Conservation (phyloP, 2,113 vertebrate genomes). For the Oryzias melastigma region DNA sequence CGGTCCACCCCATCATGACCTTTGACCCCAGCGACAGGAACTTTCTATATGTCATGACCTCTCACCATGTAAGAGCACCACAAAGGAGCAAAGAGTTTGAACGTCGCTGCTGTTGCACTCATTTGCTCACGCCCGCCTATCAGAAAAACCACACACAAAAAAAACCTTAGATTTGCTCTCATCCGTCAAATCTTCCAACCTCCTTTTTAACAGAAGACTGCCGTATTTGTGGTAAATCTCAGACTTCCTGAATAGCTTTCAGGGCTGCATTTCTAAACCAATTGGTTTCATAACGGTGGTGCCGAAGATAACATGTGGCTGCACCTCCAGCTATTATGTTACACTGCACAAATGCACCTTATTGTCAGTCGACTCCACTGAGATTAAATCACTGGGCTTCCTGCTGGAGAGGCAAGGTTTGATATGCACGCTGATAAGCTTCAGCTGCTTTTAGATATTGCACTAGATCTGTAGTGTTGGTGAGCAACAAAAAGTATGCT, state of each 20-base stretch:
- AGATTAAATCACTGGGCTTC: conserved; percentile 14
- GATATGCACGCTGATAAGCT: conserved; percentile 5
- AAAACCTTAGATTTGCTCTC: conserved; percentile 16
- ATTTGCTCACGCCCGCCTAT: conserved; percentile 13
- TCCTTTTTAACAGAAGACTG: conserved; percentile 21
- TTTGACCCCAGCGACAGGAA: conserved; percentile 90
- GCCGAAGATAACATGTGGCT: conserved; percentile 26
- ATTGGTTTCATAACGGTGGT: neutral
- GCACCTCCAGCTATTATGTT: conserved; percentile 4
- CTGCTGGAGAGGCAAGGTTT: conserved; percentile 12
- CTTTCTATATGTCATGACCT: conserved; percentile 95
- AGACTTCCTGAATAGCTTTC: conserved; percentile 1
- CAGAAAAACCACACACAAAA: neutral
- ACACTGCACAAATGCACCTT: conserved; percentile 6
- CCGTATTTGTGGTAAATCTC: conserved; percentile 4
- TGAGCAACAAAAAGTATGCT: neutral
- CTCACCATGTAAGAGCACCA: conserved; percentile 86
- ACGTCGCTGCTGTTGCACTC: conserved; percentile 9
- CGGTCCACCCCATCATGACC: conserved; percentile 93
- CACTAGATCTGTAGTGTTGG: neutral
- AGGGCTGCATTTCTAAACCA: conserved; percentile 1
- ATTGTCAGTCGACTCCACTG: neutral
- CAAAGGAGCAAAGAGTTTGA: neutral
- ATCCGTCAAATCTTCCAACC: neutral
- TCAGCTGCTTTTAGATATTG: conserved; percentile 6